A percentile compares a stretch with the other conserved stretches of the same genome.
These are phyloP conservation scores for Pachypeltis micranthus DNA, from an alignment of 1,140 invertebrate species.

Conservation along the genomic window DNA sequence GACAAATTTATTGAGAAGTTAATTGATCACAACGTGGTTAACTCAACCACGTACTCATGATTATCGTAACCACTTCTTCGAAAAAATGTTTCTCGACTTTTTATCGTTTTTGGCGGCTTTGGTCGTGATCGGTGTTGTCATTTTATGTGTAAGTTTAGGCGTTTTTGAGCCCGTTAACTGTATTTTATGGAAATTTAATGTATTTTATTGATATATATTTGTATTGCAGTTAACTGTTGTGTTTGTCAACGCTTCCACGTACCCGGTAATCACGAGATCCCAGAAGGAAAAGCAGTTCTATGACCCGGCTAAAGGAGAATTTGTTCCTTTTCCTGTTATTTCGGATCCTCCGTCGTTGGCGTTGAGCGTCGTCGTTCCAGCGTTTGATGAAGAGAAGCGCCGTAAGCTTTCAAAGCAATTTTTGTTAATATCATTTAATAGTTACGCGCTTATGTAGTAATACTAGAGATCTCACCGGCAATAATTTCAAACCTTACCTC, in stretches of 20 bases:
- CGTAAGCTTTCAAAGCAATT: slow-evolving; percentile 53
- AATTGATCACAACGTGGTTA: no score
- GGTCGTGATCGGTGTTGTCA: not conserved
- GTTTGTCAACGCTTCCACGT: slow-evolving; percentile 41
- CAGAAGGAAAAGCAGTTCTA: slow-evolving; percentile 66
- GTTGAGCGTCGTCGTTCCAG: slow-evolving; percentile 84
- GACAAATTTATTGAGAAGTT: no score
- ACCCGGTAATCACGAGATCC: slow-evolving; percentile 51
- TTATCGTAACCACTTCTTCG: no score
- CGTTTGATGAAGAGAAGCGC: slow-evolving; percentile 90
- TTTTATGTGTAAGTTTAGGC: not conserved
- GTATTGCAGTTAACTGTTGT: not conserved
- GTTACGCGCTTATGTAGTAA: no score
- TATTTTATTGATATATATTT: not conserved
- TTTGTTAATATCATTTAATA: no score
- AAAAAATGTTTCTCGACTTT: not conserved
- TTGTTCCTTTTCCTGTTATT: slow-evolving; percentile 56
- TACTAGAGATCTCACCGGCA: no score
- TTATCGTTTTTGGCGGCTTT: not conserved
- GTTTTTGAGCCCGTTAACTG: not conserved
- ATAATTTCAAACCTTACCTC: no score
- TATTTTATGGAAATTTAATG: not conserved
- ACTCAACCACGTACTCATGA: no score
- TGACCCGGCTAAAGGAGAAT: slow-evolving; percentile 46
- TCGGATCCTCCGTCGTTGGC: slow-evolving; percentile 52